Conservation (phyloP, 2,113 vertebrate genomes). For the Caretta caretta region DNA sequence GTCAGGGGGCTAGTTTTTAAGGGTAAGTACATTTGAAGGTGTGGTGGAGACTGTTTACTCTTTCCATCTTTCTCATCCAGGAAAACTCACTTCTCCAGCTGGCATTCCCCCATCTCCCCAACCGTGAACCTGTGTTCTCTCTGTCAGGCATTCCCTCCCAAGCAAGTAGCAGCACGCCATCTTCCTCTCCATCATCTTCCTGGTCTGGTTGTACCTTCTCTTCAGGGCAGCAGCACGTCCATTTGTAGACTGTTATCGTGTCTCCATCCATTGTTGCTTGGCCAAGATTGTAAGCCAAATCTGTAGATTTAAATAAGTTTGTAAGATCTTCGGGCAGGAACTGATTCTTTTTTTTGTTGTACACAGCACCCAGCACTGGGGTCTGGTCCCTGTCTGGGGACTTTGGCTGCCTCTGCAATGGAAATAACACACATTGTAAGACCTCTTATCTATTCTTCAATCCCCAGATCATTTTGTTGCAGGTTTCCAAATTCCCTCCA, state of each 20-base stretch:
- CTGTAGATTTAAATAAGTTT: background rate
- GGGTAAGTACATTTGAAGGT: background rate
- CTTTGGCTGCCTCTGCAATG: background rate
- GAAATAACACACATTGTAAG: background rate
- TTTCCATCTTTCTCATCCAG: background rate
- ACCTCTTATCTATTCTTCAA: background rate
- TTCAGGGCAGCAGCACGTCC: background rate
- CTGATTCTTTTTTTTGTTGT: background rate
- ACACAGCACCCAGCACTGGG: background rate
- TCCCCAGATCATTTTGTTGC: background rate
- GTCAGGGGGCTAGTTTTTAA: background rate
- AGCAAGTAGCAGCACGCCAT: background rate
- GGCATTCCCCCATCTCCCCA: background rate
- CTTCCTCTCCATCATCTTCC: background rate
- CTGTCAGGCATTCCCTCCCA: background rate
- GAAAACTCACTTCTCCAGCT: background rate
- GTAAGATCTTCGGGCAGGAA: background rate
- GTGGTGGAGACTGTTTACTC: background rate
- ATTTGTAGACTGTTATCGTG: background rate
- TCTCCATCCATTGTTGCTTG: background rate
- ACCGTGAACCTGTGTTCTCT: background rate
- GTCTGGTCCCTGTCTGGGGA: background rate
- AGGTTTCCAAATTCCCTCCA: slow-evolving; percentile 8
- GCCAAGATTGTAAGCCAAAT: background rate
- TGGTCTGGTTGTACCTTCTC: background rate